Conservation (phyloP, 2,888 invertebrate genomes). For the Gryllus longicercus region DNA sequence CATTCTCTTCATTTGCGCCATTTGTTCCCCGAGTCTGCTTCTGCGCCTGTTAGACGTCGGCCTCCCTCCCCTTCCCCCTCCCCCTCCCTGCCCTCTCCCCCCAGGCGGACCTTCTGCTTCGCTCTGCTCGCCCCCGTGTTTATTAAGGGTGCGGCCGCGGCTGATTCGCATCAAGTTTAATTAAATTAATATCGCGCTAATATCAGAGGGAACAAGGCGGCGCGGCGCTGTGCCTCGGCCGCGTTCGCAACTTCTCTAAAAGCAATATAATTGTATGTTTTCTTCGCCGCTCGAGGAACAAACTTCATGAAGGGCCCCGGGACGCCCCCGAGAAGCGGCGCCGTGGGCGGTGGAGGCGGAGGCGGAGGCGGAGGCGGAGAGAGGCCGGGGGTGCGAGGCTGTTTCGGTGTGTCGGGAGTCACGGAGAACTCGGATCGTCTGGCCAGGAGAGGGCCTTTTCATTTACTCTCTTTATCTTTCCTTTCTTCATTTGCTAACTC, state of each 20-base stretch:
- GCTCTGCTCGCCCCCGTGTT: not conserved
- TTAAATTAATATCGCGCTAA: conserved; percentile 17
- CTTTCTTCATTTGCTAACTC: too few species aligned
- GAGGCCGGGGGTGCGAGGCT: not conserved
- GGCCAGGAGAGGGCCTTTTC: too few species aligned
- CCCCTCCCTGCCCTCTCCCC: not conserved
- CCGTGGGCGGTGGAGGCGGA: not conserved
- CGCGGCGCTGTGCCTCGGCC: not conserved
- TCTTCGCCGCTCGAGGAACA: not conserved
- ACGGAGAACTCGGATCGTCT: not conserved
- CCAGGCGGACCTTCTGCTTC: not conserved
- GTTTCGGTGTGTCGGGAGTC: not conserved
- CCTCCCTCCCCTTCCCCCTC: not conserved
- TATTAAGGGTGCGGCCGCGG: not conserved
- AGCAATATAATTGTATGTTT: conserved; percentile 17
- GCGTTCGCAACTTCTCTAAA: not conserved
- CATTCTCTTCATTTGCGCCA: too few species aligned
- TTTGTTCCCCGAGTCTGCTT: too few species aligned
- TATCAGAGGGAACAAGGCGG: not conserved
- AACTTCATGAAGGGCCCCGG: conserved; percentile 5
- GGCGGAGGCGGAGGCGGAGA: not conserved
- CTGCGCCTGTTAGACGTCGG: too few species aligned
- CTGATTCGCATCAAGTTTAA: conserved; percentile 1
- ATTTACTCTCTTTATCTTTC: too few species aligned
- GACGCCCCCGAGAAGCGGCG: not conserved